Evolutionary conservation across 2,113 vertebrate species (phyloP).

Genomic region (Erpornis zantholeuca): DNA sequence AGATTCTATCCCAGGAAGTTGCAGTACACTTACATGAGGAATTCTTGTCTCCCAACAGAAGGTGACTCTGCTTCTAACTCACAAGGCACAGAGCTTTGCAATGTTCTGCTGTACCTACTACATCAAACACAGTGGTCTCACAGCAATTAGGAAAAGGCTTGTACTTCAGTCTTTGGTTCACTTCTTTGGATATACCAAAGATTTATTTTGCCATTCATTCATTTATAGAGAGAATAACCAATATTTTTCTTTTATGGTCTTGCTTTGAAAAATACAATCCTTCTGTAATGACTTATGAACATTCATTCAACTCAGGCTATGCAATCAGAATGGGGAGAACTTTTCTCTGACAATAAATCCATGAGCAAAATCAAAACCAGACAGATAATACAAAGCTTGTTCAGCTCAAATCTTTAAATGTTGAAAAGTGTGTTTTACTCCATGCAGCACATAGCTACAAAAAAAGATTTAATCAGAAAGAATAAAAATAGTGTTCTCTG

Average conservation of each 20-base stretch:
- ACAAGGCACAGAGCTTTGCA: neutral
- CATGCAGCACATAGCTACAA: neutral
- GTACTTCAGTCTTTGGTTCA: neutral
- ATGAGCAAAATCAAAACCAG: slow-evolving; percentile 1
- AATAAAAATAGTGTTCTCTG: neutral
- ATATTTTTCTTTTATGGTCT: neutral
- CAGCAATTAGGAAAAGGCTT: neutral
- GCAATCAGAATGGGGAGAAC: neutral
- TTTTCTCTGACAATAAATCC: slow-evolving; percentile 18
- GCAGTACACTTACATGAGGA: neutral
- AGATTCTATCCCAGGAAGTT: neutral
- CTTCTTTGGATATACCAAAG: neutral
- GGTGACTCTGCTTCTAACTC: neutral
- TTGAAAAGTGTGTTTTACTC: neutral
- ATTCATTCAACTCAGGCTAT: neutral
- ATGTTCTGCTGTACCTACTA: neutral
- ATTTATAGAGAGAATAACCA: neutral
- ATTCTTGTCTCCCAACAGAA: neutral
- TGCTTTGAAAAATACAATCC: neutral
- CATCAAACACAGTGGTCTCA: neutral
- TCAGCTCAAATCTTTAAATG: neutral
- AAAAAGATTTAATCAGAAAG: slow-evolving; percentile 30
- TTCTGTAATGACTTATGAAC: neutral
- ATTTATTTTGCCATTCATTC: neutral
- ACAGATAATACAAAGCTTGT: slow-evolving; percentile 15